Evolutionary conservation across 2,113 vertebrate genomes (phyloP).

Genomic region (Recurvirostra avosetta): DNA sequence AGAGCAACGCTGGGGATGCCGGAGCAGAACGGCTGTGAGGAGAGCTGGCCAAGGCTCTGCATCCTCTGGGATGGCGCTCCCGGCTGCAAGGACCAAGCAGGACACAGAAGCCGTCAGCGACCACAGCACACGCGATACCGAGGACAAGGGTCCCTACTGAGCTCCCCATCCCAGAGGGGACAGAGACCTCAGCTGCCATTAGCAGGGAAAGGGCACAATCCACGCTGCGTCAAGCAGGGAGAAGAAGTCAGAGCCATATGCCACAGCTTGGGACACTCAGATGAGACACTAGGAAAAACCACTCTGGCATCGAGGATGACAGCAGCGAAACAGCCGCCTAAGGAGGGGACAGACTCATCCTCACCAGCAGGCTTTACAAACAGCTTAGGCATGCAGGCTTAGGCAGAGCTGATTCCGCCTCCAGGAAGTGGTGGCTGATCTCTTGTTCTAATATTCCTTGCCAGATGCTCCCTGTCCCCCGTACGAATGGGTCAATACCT

Average conservation of each 20-base stretch:
- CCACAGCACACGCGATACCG: accelerated
- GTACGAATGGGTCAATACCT: accelerated
- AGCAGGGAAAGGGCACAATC: not conserved
- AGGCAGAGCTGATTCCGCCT: not conserved
- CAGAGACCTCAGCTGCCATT: not conserved
- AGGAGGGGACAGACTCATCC: not conserved
- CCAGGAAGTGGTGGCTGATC: not conserved
- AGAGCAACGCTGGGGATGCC: not conserved
- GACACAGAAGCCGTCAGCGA: not conserved
- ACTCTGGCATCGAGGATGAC: accelerated
- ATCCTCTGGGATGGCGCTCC: accelerated
- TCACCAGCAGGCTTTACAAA: not conserved
- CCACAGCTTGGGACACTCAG: not conserved
- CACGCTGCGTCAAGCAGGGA: not conserved
- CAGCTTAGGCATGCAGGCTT: not conserved
- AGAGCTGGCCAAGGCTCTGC: not conserved
- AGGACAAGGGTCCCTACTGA: not conserved
- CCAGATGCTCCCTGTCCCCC: not conserved
- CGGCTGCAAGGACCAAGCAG: not conserved
- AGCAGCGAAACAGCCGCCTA: not conserved
- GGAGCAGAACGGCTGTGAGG: not conserved
- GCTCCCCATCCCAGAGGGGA: not conserved
- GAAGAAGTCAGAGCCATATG: not conserved
- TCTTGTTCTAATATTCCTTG: not conserved
- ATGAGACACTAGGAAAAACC: not conserved